Base-by-base conservation (phyloP, 2,888 invertebrate species). In the Mythimna albipuncta region DNA sequence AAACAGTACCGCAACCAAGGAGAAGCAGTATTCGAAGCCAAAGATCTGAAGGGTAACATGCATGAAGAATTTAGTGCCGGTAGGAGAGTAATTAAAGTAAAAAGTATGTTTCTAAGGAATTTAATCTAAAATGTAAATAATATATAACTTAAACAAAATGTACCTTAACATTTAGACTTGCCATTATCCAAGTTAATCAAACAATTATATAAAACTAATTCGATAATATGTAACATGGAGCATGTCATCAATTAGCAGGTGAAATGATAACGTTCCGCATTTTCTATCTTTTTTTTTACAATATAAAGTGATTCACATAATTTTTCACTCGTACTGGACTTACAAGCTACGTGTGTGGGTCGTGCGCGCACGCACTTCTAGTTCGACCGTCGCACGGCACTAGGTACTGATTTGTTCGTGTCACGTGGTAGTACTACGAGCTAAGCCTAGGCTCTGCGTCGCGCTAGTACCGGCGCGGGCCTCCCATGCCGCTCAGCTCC, bases 381-480 rank as follows among this genome's bases (percentile, higher is more conserved):
- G 74, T 79, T 72, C 72, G 70, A 72, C 69, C 85, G 81, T 68
- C 70, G 82, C 78, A 35, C 76, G 77, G 63, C 79, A 69, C 75
- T 81, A 81, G 84, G 75, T 77, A 84, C 70, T 66, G 79, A 80
- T 83, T 83, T 81, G 87, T 87, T 85, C 83, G 82, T 77, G 85
- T 83, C 75, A 70, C 83, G 83, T 52, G 70, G 69, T 67, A 71
- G 69, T 67, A 71, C 65, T 77, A 68, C 83, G 86, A 88, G 72
- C 74, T 81, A 81, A 86, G 75, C 76, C 84, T 88, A 87, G 59
- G 69, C 65, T 16, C 61, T 13, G 44, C 47, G 47, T 16, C 79
- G 72, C 73, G 88, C 92, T 94, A 96, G 94, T 94, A 96, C 89
- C 94, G 95, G 85, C 96, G 95, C 89, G 94, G 91, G 85, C 92